Conservation (phyloP, 2,797 vertebrate species). For the Psittacula echo region DNA sequence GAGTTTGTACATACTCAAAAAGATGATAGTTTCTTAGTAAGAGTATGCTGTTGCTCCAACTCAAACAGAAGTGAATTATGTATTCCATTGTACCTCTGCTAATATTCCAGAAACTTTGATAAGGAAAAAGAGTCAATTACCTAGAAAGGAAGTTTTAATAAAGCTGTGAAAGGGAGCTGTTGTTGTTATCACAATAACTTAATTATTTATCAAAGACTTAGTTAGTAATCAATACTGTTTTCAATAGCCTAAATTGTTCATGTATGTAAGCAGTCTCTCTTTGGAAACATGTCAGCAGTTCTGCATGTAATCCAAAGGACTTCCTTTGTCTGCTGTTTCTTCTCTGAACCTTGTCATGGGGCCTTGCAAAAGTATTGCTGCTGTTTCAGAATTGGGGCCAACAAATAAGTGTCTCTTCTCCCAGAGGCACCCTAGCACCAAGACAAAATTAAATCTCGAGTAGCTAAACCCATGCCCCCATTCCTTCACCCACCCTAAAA, state of each 20-base stretch:
- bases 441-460: not conserved
- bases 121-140: not conserved
- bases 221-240: not conserved
- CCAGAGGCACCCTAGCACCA: not conserved
- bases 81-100: not conserved
- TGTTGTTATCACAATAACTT: not conserved
- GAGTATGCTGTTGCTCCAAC: not conserved
- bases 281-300: not conserved
- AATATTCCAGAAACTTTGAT: not conserved
- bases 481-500: not conserved
- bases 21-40: not conserved
- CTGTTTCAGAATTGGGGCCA: not conserved
- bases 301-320: not conserved
- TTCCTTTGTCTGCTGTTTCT: not conserved
- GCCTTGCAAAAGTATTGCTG: not conserved
- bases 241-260: not conserved
- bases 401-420: not conserved
- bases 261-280: not conserved
- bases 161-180: not conserved
- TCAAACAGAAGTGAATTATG: not conserved
- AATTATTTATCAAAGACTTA: too few relatives aligned
- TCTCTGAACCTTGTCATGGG: not conserved
- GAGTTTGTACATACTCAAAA: slow-evolving; percentile 15
- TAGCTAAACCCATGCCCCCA: not conserved
- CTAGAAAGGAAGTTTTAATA: not conserved